A percentile compares a stretch with the other conserved stretches of the same genome.
Conservation (phyloP, 2,113 vertebrate species). For the Corythornis vintsioides region DNA sequence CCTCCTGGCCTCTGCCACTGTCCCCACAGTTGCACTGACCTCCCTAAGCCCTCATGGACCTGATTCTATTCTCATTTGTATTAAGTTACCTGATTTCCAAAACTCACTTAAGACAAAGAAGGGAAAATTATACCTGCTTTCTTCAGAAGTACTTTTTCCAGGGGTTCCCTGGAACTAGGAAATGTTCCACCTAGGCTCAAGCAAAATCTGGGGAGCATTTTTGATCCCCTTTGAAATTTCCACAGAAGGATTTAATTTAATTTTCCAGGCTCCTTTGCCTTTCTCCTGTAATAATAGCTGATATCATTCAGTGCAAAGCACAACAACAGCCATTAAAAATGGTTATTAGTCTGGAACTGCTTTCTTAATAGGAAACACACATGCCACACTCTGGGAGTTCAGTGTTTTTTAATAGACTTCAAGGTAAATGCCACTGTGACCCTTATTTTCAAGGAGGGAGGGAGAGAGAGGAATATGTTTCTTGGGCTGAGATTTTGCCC, state of each 20-base stretch:
- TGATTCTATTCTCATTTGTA: not conserved
- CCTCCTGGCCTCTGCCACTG: not conserved
- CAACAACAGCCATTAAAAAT: conserved; percentile 61
- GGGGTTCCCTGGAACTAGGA: not conserved
- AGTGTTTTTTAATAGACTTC: conserved; percentile 34
- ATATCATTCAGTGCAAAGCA: conserved; percentile 48
- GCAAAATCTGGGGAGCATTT: conserved; percentile 8
- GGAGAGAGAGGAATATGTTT: not conserved
- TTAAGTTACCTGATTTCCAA: not conserved
- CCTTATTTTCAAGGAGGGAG: conserved; percentile 19
- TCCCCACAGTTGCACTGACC: not conserved
- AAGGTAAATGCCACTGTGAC: conserved; percentile 46
- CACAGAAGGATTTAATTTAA: conserved; percentile 50
- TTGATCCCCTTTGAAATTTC: conserved; percentile 21
- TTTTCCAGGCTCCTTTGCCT: conserved; percentile 51
- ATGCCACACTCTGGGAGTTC: conserved; percentile 38
- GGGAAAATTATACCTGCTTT: not conserved
- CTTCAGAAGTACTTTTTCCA: not conserved
- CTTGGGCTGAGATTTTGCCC: conserved; percentile 40
- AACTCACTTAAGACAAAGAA: not conserved
- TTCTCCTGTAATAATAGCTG: conserved; percentile 27
- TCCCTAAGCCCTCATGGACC: not conserved
- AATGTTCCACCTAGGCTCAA: not conserved
- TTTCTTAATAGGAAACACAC: conserved; percentile 63
- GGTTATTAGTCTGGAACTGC: conserved; percentile 67